A percentile compares a stretch with the other conserved stretches of the same genome.
Evolutionary conservation across 2,888 invertebrate species (phyloP).

Genomic region (Brassicogethes aeneus): DNA sequence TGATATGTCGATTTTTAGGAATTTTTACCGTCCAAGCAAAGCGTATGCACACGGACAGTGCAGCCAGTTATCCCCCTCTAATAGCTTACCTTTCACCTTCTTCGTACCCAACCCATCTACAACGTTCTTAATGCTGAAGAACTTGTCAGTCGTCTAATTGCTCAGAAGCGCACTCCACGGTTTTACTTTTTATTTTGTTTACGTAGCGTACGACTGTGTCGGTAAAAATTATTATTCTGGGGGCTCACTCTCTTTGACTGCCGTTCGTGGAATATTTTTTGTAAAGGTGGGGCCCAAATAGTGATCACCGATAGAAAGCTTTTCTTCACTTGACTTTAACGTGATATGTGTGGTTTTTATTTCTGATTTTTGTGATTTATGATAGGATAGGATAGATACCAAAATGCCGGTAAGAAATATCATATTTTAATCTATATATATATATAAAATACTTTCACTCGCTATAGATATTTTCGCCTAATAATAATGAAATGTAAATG

Average conservation of each 20-base stretch:
- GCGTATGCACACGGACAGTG: constrained; percentile 10
- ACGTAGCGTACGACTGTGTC: background rate
- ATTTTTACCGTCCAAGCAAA: constrained; percentile 7
- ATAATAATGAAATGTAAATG: too few relatives aligned
- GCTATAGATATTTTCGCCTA: too few relatives aligned
- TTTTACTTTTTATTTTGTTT: constrained; percentile 3
- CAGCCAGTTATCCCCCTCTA: constrained; percentile 20
- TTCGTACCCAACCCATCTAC: constrained; percentile 21
- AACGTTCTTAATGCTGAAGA: constrained; percentile 17
- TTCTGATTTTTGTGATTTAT: constrained; percentile 20
- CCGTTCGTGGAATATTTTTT: constrained; percentile 14
- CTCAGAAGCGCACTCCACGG: constrained; percentile 5
- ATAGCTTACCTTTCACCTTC: constrained; percentile 23
- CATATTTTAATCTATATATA: too few relatives aligned
- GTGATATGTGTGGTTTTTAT: constrained; percentile 19
- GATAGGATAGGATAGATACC: constrained; percentile 20
- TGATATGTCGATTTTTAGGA: constrained; percentile 11
- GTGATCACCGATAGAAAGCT: constrained; percentile 9
- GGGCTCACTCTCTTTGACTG: constrained; percentile 6
- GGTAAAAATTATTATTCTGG: constrained; percentile 1
- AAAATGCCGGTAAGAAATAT: constrained; percentile 24
- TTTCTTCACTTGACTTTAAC: constrained; percentile 10
- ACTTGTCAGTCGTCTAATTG: constrained; percentile 9
- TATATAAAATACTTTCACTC: too few relatives aligned
- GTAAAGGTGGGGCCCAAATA: constrained; percentile 13